Percentiles rank a stretch among this genome's conserved stretches.
Evolutionary conservation across 2,888 invertebrate genomes (phyloP).

Genomic region (Entomobrya proxima): DNA sequence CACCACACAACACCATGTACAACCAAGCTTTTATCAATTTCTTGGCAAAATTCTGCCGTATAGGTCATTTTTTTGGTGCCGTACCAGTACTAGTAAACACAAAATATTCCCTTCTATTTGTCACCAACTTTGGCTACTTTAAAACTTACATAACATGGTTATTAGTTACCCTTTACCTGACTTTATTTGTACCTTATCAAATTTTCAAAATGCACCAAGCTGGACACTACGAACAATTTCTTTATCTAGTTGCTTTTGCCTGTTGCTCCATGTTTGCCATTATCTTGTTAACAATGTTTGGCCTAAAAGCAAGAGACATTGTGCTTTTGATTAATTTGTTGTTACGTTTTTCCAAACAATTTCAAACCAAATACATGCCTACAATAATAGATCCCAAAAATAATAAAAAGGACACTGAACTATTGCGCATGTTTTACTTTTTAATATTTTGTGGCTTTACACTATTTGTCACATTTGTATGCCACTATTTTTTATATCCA

Average conservation of each 20-base stretch:
- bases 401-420: not conserved
- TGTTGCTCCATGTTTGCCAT: not conserved
- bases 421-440: not conserved
- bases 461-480: not conserved
- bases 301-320: not conserved
- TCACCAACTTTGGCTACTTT: not conserved
- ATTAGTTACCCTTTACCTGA: not conserved
- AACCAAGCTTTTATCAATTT: not conserved
- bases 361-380: not conserved
- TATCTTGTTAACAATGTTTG: not conserved
- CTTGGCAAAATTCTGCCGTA: not conserved
- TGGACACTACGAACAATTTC: not conserved
- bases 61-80: not conserved
- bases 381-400: not conserved
- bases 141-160: not conserved
- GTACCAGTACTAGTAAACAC: not conserved
- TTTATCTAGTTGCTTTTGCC: not conserved
- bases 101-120: not conserved
- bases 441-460: not conserved
- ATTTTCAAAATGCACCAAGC: not conserved
- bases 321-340: not conserved
- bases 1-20: no score
- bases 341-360: not conserved
- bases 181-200: not conserved
- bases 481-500: not conserved